Evolutionary conservation across 2,113 vertebrate genomes (phyloP).

Genomic region (Thamnaconus septentrionalis): DNA sequence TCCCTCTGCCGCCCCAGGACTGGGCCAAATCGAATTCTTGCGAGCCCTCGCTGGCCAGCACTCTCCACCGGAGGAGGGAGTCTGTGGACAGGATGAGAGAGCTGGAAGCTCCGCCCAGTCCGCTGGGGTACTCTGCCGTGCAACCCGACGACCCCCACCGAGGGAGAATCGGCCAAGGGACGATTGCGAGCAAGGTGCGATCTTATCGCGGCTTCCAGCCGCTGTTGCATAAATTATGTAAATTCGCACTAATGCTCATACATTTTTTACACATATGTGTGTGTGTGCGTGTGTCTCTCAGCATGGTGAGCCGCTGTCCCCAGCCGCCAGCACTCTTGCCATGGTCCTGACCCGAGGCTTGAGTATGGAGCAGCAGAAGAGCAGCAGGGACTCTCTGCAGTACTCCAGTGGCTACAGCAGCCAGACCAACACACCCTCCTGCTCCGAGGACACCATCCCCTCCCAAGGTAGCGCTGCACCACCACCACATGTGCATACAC

Average conservation of each 20-base stretch:
- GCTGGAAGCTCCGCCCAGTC: slow-evolving; percentile 74
- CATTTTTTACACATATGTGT: not conserved
- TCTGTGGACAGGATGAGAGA: slow-evolving; percentile 85
- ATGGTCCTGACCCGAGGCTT: slow-evolving; percentile 95
- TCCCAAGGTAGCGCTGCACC: slow-evolving; percentile 87
- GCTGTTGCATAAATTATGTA: slow-evolving; percentile 15
- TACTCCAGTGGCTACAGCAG: slow-evolving; percentile 98
- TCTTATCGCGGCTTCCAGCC: not conserved
- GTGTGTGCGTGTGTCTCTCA: slow-evolving; percentile 44
- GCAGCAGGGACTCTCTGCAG: slow-evolving; percentile 94
- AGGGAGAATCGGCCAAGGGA: slow-evolving; percentile 80
- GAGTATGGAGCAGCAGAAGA: slow-evolving; percentile 95
- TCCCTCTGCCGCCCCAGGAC: slow-evolving; percentile 77
- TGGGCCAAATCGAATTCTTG: slow-evolving; percentile 89
- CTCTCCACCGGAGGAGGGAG: slow-evolving; percentile 87
- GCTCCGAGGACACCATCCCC: slow-evolving; percentile 97
- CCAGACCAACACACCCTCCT: slow-evolving; percentile 94
- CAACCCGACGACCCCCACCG: slow-evolving; percentile 79
- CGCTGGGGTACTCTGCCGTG: slow-evolving; percentile 63
- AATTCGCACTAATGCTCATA: slow-evolving; percentile 36
- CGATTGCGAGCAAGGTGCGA: slow-evolving; percentile 85
- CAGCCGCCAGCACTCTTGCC: slow-evolving; percentile 89
- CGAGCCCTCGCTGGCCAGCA: slow-evolving; percentile 78
- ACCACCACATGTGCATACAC: not conserved
- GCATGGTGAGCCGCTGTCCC: slow-evolving; percentile 90